Evolutionary conservation across 2,113 vertebrate species (phyloP).

Genomic region (Canis aureus): DNA sequence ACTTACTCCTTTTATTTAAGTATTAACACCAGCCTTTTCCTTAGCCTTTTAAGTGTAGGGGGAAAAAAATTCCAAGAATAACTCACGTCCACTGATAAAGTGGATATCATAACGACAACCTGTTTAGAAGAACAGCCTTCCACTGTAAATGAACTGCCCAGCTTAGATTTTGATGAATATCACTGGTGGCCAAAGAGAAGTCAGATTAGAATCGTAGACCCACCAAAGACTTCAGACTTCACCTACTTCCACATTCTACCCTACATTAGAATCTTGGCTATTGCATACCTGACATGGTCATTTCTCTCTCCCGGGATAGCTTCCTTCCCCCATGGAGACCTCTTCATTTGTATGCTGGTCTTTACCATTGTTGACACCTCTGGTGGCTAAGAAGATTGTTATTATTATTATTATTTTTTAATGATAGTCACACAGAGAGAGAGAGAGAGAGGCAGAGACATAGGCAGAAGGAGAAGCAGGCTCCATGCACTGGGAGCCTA

Average conservation of each 20-base stretch:
- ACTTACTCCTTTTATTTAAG: background rate
- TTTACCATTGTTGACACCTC: background rate
- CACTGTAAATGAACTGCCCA: background rate
- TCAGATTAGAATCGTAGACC: background rate
- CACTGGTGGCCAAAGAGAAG: background rate
- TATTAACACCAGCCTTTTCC: background rate
- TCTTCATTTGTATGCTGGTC: background rate
- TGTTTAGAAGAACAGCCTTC: background rate
- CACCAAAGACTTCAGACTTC: background rate
- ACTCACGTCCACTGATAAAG: background rate
- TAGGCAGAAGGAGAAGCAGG: no score
- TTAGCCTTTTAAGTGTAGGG: background rate
- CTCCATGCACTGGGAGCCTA: no score
- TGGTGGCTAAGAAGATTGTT: background rate
- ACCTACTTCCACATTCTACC: background rate
- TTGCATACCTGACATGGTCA: background rate
- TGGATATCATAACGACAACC: background rate
- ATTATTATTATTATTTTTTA: background rate
- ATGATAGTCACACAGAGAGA: no score
- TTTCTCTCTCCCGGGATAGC: background rate
- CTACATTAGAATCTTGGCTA: background rate
- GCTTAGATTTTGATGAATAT: background rate
- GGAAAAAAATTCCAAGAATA: background rate
- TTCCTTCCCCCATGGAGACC: background rate
- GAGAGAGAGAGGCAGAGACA: no score